Percentiles rank a stretch among this genome's conserved stretches.
phyloP scores from a whole-genome alignment of 2,113 vertebrate genomes.

The Indicator indicator region DNA sequence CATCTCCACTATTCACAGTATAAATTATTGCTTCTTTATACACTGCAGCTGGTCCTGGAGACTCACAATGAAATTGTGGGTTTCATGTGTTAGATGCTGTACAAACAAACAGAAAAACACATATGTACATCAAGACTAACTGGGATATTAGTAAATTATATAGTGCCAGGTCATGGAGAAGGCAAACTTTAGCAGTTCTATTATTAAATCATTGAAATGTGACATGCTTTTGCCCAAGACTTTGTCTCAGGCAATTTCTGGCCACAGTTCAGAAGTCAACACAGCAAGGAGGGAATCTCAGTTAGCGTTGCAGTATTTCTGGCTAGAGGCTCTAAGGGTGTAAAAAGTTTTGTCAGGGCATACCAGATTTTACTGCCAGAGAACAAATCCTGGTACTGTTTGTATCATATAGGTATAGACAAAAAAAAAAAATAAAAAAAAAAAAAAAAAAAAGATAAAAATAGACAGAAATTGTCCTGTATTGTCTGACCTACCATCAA shows the following conservation, averaged over 20 bases:
- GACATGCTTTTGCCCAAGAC: background rate
- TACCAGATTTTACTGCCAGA: background rate
- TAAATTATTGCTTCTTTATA: background rate
- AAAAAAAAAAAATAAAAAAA: background rate
- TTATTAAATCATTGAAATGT: background rate
- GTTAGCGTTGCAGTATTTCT: background rate
- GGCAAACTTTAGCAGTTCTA: accelerated
- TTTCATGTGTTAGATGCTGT: background rate
- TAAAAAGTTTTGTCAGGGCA: background rate
- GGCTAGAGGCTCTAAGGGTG: background rate
- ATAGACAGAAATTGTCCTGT: background rate
- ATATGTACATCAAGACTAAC: background rate
- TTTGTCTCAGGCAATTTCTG: background rate
- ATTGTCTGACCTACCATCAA: background rate
- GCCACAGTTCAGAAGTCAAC: accelerated
- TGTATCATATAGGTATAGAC: no score
- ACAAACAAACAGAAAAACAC: background rate
- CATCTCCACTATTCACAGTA: background rate
- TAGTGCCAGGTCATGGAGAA: background rate
- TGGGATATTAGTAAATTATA: background rate
- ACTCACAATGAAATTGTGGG: background rate
- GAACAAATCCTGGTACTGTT: background rate
- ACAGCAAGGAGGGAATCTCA: background rate
- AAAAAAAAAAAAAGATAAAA: background rate
- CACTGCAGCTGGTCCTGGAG: background rate